These are phyloP conservation scores for Drosophila longiperda DNA, from an alignment of 2,888 invertebrate genomes.

Conservation along the genomic window DNA sequence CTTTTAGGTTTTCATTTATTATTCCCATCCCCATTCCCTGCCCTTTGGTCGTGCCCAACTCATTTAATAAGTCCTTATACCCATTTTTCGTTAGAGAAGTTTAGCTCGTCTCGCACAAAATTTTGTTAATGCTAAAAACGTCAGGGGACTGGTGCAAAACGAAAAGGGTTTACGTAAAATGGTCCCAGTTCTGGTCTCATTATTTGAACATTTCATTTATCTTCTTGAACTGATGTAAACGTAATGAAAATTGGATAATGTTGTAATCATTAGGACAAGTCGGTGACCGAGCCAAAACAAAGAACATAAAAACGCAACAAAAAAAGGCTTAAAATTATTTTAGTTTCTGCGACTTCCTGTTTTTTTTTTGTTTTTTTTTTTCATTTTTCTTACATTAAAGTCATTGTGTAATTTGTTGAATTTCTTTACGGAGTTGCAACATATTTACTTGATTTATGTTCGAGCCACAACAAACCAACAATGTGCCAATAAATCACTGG, in stretches of 20 bases:
- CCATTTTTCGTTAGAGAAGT: slow-evolving; percentile 19
- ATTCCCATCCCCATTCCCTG: too few species aligned
- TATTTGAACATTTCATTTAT: slow-evolving; percentile 78
- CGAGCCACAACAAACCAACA: slow-evolving; percentile 49
- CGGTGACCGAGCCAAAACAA: slow-evolving; percentile 32
- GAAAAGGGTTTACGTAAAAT: slow-evolving; percentile 63
- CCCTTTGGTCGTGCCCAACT: neutral
- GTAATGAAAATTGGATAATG: slow-evolving; percentile 78
- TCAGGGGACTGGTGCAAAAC: slow-evolving; percentile 40
- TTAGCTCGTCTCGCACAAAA: slow-evolving; percentile 17
- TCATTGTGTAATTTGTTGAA: slow-evolving; percentile 30
- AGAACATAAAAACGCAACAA: neutral
- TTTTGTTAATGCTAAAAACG: slow-evolving; percentile 36
- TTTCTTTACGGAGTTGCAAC: slow-evolving; percentile 44
- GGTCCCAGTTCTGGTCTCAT: slow-evolving; percentile 58
- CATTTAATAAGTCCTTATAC: neutral
- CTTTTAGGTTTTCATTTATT: too few species aligned
- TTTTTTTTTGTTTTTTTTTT: neutral
- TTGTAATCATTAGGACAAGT: slow-evolving; percentile 66
- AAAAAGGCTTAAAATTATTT: slow-evolving; percentile 33
- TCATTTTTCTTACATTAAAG: slow-evolving; percentile 19
- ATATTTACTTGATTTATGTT: slow-evolving; percentile 71
- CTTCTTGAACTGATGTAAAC: slow-evolving; percentile 72
- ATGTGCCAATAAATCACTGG: slow-evolving; percentile 68
- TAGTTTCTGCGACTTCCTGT: slow-evolving; percentile 5